Conservation (phyloP, 2,113 vertebrate genomes). For the Pao palembangensis region DNA sequence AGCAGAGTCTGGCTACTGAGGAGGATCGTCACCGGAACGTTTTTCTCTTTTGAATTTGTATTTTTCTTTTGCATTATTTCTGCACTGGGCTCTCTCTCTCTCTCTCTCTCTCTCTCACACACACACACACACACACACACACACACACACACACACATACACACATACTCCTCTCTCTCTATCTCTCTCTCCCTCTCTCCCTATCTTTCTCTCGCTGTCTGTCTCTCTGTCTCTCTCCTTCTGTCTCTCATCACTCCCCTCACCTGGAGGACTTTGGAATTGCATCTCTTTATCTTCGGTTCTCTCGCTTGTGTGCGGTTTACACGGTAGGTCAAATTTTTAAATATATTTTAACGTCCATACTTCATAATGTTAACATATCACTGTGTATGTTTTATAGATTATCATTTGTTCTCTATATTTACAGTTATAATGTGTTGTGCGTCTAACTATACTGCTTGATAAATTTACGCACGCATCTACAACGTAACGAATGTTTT, state of each 20-base stretch:
- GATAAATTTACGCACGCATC: too few species aligned
- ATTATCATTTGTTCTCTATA: too few species aligned
- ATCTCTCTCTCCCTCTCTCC: not conserved
- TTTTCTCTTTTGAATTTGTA: not conserved
- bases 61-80: not conserved
- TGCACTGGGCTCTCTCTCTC: too few species aligned
- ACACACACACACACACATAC: too few species aligned
- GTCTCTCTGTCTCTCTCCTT: not conserved
- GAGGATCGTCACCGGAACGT: conserved; percentile 2
- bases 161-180: not conserved
- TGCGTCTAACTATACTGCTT: too few species aligned
- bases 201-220: not conserved
- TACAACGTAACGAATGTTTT: too few species aligned
- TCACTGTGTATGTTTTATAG: too few species aligned
- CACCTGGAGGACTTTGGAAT: conserved; percentile 66
- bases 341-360: too few species aligned
- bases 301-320: not conserved
- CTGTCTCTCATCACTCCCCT: conserved; percentile 57
- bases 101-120: too few species aligned
- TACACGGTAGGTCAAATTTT: not conserved
- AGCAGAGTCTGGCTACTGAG: conserved; percentile 6
- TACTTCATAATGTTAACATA: too few species aligned
- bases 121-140: too few species aligned
- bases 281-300: conserved; percentile 30
- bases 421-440: too few species aligned